phyloP scores from a whole-genome alignment of 2,113 vertebrate genomes.

The Pagrus major region DNA sequence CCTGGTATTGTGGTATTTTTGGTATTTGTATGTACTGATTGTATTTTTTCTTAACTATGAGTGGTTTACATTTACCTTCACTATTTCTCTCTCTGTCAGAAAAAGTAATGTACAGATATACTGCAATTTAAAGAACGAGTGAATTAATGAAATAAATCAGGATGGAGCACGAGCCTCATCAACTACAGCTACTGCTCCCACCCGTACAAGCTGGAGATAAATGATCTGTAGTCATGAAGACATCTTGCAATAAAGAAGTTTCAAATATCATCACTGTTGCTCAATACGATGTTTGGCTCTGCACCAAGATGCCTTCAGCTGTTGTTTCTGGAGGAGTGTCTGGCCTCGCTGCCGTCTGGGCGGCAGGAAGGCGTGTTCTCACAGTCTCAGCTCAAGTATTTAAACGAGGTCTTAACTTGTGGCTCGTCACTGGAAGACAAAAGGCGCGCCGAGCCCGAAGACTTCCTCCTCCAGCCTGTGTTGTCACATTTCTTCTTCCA shows the following conservation, averaged over 20 bases:
- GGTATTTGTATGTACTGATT: neutral
- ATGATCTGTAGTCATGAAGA: neutral
- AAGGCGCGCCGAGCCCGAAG: conserved; percentile 23
- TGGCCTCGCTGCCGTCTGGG: neutral
- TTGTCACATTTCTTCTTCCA: conserved; percentile 19
- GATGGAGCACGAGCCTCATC: neutral
- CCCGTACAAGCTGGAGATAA: neutral
- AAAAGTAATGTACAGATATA: neutral
- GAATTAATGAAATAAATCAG: neutral
- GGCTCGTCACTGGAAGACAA: conserved; percentile 4
- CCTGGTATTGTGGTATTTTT: neutral
- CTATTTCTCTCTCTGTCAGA: neutral
- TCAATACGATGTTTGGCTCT: neutral
- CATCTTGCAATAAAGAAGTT: neutral
- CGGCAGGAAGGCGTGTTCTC: conserved; percentile 58
- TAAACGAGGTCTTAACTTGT: conserved; percentile 46
- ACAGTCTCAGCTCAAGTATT: conserved; percentile 42
- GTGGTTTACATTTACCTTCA: neutral
- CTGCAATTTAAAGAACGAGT: neutral
- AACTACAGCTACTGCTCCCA: neutral
- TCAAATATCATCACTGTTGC: neutral
- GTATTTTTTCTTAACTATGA: neutral
- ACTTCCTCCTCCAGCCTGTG: conserved; percentile 12
- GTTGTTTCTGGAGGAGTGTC: neutral
- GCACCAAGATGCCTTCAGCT: neutral